phyloP scores from a whole-genome alignment of 2,888 invertebrate genomes.

The Drymonia ruficornis region DNA sequence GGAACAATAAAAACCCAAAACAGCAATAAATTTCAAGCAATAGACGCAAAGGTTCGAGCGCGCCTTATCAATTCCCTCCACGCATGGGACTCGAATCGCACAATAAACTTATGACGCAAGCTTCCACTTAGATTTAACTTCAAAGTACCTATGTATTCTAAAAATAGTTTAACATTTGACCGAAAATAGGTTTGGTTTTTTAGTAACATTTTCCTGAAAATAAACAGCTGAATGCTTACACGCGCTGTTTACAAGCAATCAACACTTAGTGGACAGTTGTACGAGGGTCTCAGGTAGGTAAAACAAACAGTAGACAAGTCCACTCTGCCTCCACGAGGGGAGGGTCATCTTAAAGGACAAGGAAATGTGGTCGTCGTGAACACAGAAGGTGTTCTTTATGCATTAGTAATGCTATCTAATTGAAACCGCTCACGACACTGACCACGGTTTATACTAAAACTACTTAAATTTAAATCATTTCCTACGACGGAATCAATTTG shows the following conservation, averaged over 20 bases:
- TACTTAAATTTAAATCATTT: conserved; percentile 62
- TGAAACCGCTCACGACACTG: conserved; percentile 73
- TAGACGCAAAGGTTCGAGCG: conserved; percentile 83
- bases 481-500: conserved; percentile 15
- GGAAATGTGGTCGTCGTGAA: conserved; percentile 67
- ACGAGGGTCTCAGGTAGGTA: conserved; percentile 77
- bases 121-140: conserved; percentile 36
- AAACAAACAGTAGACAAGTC: conserved; percentile 78
- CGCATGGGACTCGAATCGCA: conserved; percentile 74
- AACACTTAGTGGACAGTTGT: conserved; percentile 80
- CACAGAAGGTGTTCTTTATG: conserved; percentile 75
- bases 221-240: conserved; percentile 49
- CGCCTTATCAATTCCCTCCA: conserved; percentile 84
- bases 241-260: conserved; percentile 79
- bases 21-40: conserved; percentile 85
- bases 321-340: conserved; percentile 62
- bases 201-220: conserved; percentile 39
- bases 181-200: conserved; percentile 20
- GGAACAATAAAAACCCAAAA: conserved; percentile 86
- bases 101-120: conserved; percentile 81
- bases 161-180: conserved; percentile 27
- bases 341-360: conserved; percentile 77
- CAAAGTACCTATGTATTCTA: conserved; percentile 31
- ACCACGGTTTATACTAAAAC: conserved; percentile 56
- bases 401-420: conserved; percentile 79